A percentile compares a stretch with the other conserved stretches of the same genome.
Evolutionary conservation across 1,140 invertebrate species (phyloP).

Genomic region (Bombyx mandarina): DNA sequence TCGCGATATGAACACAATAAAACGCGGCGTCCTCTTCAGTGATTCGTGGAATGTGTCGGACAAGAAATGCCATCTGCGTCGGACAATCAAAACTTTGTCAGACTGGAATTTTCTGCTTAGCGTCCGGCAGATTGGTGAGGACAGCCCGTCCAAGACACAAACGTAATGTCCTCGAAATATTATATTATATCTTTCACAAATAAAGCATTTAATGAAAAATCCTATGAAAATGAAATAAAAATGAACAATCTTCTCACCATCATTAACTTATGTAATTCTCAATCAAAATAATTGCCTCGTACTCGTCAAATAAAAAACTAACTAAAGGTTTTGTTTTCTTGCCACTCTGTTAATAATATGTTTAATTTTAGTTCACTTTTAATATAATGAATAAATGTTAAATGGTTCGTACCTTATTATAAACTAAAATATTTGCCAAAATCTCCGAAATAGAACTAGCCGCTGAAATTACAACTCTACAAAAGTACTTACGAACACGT

Average conservation of each 20-base stretch:
- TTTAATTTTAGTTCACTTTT: no score
- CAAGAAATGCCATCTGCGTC: constrained; percentile 50
- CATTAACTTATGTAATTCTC: neutral
- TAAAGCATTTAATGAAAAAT: neutral
- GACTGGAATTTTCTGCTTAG: constrained; percentile 62
- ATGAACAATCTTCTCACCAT: neutral
- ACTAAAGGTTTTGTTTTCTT: no score
- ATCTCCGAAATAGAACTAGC: neutral
- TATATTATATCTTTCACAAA: neutral
- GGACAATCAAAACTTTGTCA: constrained; percentile 50
- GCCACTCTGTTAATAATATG: no score
- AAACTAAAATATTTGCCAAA: neutral
- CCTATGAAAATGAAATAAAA: neutral
- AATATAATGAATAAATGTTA: no score
- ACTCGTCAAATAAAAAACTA: no score
- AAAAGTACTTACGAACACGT: constrained; percentile 4
- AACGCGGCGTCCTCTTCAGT: constrained; percentile 36
- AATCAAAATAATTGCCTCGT: no score
- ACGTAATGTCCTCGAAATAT: constrained; percentile 8
- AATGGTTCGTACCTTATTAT: no score
- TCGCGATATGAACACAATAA: constrained; percentile 58
- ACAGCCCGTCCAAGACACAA: constrained; percentile 27
- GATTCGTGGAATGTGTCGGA: constrained; percentile 41
- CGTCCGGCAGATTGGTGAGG: constrained; percentile 46
- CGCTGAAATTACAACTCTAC: constrained; percentile 1